A percentile compares a stretch with the other conserved stretches of the same genome.
Conservation (phyloP, 2,113 vertebrate genomes). For the Mus pahari region DNA sequence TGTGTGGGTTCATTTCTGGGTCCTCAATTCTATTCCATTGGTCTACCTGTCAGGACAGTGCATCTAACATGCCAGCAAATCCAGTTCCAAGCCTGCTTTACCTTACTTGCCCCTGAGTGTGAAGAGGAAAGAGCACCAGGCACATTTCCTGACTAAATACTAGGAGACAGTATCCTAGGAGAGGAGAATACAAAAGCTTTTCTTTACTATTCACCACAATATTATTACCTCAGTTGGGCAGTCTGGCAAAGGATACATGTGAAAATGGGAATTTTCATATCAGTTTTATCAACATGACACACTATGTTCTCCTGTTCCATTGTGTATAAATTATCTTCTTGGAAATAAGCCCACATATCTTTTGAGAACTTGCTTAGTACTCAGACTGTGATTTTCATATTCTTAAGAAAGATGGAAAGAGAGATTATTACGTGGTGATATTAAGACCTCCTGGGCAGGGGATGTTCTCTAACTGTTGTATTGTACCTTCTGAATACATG, state of each 20-base stretch:
- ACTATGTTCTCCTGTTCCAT: constrained; percentile 39
- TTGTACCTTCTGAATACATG: background rate
- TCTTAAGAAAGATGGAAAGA: constrained; percentile 60
- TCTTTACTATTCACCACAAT: constrained; percentile 18
- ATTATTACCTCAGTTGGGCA: constrained; percentile 12
- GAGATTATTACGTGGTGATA: background rate
- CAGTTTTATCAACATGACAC: constrained; percentile 33
- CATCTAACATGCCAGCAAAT: constrained; percentile 32
- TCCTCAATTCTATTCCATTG: too few species aligned
- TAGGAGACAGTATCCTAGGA: background rate
- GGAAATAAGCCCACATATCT: constrained; percentile 37
- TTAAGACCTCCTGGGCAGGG: background rate
- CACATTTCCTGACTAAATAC: background rate
- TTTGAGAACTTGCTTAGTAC: constrained; percentile 49
- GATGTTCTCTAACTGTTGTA: background rate
- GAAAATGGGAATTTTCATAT: constrained; percentile 61
- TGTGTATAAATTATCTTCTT: constrained; percentile 64
- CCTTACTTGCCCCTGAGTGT: background rate
- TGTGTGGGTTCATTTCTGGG: too few species aligned
- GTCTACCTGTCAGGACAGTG: too few species aligned
- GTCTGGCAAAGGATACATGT: constrained; percentile 7
- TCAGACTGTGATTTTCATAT: constrained; percentile 48
- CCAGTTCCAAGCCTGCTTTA: background rate
- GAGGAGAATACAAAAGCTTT: background rate
- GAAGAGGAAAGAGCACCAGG: background rate